Percentiles rank a stretch among this genome's conserved stretches.
Conservation (phyloP, 2,113 vertebrate genomes). For the Melanotaenia duboulayi region DNA sequence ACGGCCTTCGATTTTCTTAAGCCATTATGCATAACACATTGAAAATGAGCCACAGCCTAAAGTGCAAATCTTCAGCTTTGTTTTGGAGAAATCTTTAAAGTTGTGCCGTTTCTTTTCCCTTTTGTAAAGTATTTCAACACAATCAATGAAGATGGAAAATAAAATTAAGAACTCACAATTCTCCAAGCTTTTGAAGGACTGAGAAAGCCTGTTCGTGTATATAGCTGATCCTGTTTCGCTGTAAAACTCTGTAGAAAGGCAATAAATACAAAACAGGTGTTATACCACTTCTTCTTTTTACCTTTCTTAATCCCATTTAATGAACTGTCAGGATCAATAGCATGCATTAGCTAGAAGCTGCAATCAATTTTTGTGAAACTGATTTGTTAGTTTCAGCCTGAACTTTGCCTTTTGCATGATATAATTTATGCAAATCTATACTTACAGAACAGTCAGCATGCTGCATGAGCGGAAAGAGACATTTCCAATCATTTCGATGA, state of each 20-base stretch:
- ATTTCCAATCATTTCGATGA: constrained; percentile 89
- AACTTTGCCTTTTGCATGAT: neutral
- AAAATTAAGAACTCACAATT: constrained; percentile 89
- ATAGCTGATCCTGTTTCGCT: constrained; percentile 89
- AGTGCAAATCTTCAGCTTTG: neutral
- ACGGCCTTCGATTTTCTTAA: neutral
- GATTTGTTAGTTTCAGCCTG: constrained; percentile 11
- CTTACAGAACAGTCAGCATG: constrained; percentile 95
- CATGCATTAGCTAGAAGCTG: neutral
- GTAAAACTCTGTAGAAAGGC: constrained; percentile 86
- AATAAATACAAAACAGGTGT: neutral
- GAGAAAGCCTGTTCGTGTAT: constrained; percentile 89
- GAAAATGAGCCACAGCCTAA: neutral
- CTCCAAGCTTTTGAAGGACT: constrained; percentile 89
- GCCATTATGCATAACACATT: neutral
- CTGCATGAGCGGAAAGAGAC: constrained; percentile 90
- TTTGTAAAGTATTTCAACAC: neutral
- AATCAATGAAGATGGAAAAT: neutral
- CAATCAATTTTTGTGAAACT: constrained; percentile 11
- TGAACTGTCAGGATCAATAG: neutral
- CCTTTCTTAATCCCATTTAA: constrained; percentile 13
- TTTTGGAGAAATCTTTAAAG: neutral
- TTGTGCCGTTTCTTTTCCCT: too few species aligned
- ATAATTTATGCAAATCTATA: constrained; percentile 45
- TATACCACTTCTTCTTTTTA: neutral